These are phyloP conservation scores for Cygnus atratus DNA, from an alignment of 2,113 vertebrate genomes.

Conservation along the genomic window DNA sequence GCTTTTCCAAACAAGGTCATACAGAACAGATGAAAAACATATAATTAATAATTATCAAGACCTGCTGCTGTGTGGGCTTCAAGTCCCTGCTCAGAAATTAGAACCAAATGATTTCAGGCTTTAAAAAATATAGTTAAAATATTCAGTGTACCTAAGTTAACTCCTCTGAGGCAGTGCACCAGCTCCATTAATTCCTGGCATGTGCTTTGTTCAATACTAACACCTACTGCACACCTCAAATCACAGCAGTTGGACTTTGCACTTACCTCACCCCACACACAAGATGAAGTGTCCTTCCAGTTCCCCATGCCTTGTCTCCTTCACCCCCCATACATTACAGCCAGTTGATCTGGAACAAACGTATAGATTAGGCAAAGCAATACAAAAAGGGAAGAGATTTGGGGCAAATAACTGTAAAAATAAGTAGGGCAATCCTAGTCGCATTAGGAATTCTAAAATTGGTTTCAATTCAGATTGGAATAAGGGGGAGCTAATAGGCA, in stretches of 20 bases:
- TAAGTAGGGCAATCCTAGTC: background rate
- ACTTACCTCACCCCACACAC: background rate
- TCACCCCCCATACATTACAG: background rate
- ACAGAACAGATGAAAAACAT: conserved; percentile 50
- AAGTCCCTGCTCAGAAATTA: conserved; percentile 59
- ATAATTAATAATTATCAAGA: conserved; percentile 65
- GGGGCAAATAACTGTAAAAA: background rate
- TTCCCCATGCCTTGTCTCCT: background rate
- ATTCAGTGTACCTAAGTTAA: conserved; percentile 28
- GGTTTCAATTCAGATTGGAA: background rate
- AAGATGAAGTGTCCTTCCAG: background rate
- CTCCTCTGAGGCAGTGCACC: conserved; percentile 4
- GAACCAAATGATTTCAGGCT: conserved; percentile 44
- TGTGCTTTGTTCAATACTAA: background rate
- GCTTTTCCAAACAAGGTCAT: conserved; percentile 56
- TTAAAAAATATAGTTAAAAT: conserved; percentile 43
- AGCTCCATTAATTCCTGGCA: conserved; percentile 13
- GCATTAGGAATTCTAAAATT: background rate
- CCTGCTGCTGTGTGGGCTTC: conserved; percentile 44
- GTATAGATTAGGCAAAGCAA: background rate
- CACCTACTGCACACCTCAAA: background rate
- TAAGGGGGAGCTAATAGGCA: background rate
- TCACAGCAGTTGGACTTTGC: background rate
- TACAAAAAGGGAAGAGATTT: background rate
- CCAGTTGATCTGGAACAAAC: background rate